Evolutionary conservation across 2,113 vertebrate genomes (phyloP).

Genomic region (Formicarius rufipectus): DNA sequence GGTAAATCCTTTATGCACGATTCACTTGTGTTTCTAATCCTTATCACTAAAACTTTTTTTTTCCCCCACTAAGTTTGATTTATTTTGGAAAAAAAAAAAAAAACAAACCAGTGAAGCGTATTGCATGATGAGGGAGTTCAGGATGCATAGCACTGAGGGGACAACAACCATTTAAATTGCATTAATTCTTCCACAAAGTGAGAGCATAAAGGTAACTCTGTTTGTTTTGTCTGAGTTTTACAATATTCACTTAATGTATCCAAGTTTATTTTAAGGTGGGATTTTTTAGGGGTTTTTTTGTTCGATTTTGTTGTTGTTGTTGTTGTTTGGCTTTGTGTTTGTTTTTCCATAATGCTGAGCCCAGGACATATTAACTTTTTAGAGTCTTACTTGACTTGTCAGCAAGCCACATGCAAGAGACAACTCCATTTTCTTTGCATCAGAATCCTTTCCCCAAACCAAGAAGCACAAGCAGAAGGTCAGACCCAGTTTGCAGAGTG

Average conservation of each 20-base stretch:
- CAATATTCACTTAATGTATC: not conserved
- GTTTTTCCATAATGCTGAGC: not conserved
- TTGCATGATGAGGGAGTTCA: not conserved
- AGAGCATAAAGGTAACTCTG: not conserved
- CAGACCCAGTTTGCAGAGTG: not conserved
- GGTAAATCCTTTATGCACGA: not conserved
- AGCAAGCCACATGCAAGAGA: not conserved
- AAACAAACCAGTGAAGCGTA: not conserved
- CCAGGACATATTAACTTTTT: not conserved
- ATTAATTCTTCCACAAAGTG: not conserved
- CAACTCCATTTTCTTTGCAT: not conserved
- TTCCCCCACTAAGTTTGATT: not conserved
- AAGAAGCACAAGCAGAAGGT: not conserved
- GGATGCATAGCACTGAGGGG: not conserved
- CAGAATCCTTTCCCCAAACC: not conserved
- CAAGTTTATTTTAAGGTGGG: not conserved
- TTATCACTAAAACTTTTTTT: not conserved
- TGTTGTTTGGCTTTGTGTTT: too few species aligned
- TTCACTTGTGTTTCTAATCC: constrained; percentile 11
- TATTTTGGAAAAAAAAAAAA: not conserved
- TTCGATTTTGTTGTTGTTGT: too few species aligned
- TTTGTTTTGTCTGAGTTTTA: not conserved
- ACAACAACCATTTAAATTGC: not conserved
- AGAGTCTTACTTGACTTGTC: not conserved
- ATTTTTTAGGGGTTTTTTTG: not conserved